These are phyloP conservation scores for Dolichomitus sp. DNA, from an alignment of 2,888 invertebrate genomes.

Conservation along the genomic window DNA sequence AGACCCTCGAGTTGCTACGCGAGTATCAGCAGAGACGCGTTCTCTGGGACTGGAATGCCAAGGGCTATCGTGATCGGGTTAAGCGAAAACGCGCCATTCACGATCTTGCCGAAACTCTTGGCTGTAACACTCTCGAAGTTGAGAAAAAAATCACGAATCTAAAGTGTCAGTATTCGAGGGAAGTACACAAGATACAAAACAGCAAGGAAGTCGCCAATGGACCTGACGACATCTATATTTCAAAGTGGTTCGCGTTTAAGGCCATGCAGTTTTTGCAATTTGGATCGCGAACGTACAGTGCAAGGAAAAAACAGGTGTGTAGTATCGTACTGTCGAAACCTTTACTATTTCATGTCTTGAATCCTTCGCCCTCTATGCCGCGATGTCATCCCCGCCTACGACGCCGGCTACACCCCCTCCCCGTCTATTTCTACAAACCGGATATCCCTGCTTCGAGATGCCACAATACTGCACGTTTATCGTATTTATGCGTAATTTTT, in stretches of 20 bases:
- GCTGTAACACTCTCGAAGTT: slow-evolving; percentile 78
- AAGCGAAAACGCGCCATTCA: slow-evolving; percentile 78
- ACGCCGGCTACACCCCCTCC: not conserved
- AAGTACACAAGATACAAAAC: slow-evolving; percentile 79
- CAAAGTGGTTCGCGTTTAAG: slow-evolving; percentile 81
- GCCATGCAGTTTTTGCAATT: slow-evolving; percentile 80
- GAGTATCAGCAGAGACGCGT: slow-evolving; percentile 78
- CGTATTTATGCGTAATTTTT: too few species aligned
- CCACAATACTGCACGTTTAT: too few species aligned
- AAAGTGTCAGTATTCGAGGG: slow-evolving; percentile 79
- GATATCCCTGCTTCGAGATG: too few species aligned
- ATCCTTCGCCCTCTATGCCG: not conserved
- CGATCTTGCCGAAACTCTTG: slow-evolving; percentile 77
- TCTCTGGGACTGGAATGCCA: slow-evolving; percentile 79
- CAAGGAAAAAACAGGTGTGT: slow-evolving; percentile 75
- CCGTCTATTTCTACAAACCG: too few species aligned
- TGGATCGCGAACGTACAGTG: slow-evolving; percentile 77
- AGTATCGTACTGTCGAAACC: not conserved
- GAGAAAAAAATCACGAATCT: slow-evolving; percentile 80
- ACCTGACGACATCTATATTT: slow-evolving; percentile 78
- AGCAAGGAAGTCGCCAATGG: slow-evolving; percentile 75
- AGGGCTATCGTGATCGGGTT: slow-evolving; percentile 77
- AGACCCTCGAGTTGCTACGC: slow-evolving; percentile 76
- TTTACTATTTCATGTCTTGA: slow-evolving; percentile 1
- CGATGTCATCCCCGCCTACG: not conserved